Conservation (phyloP, 2,888 invertebrate genomes). For the Tenthredo livida region DNA sequence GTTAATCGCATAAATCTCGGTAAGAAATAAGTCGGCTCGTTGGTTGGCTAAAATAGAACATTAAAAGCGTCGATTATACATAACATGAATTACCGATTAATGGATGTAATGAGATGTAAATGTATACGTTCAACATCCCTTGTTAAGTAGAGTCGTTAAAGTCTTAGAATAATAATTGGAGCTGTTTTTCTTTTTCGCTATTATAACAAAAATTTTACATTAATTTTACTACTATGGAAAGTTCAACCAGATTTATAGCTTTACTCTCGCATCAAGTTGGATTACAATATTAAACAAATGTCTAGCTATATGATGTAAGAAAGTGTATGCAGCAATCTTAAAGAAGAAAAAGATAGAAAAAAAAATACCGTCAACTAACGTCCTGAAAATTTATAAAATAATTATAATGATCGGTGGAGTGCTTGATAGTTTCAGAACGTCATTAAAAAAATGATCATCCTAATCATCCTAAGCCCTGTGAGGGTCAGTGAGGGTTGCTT, state of each 20-base stretch:
- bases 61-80: neutral
- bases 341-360: too few species aligned
- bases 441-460: slow-evolving; percentile 4
- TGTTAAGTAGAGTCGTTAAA: neutral
- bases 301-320: neutral
- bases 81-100: neutral
- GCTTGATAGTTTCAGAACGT: neutral
- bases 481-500: neutral
- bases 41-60: neutral
- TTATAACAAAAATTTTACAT: neutral
- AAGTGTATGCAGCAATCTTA: too few species aligned
- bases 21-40: neutral
- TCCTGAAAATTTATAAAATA: neutral
- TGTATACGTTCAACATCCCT: slow-evolving; percentile 1
- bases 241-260: neutral
- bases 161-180: neutral
- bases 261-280: neutral
- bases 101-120: slow-evolving; percentile 3
- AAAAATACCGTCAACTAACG: too few species aligned
- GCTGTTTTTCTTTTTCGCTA: neutral
- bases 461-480: neutral
- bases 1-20: neutral
- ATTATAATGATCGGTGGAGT: neutral
- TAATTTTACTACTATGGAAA: neutral
- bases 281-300: neutral